Evolutionary conservation across 2,113 vertebrate genomes (phyloP), one percentile per base, ranked within the genome.

Genomic region (Amphiprion ocellaris): DNA sequence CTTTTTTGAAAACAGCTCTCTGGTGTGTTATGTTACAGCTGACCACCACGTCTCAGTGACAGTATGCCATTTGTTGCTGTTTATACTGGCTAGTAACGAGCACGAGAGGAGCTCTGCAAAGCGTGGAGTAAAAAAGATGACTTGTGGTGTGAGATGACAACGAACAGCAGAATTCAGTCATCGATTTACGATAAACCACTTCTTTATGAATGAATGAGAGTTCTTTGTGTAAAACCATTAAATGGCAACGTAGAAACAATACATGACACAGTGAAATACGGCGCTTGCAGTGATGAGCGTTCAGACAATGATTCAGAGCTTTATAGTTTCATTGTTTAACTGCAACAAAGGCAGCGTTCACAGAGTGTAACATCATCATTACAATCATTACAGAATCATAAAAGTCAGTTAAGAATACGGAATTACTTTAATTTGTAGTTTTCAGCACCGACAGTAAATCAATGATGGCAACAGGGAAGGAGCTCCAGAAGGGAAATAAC

Each of bases 31-130:
- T 55, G 53, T 89, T 80, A 82, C 63, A 54, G 69, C 58, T 73
- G 63, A 72, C 77, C 82, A 75, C 81, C 78, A 67, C 64, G 70
- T 79, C 56, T 66, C 73, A 86, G 76, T 75, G 83, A 92, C 75
- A 83, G 77, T 69, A 53, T 81, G 75, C 23, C 77, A 78, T 78
- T 87, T 86, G 59, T 73, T 77, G 63, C 79, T 82, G 77, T 92
- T 93, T 81, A 82, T 75, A 76, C 65, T 90, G 91, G 87, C 87
- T 37, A 16, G 23, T 47, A 68, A 83, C 47, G 39, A 87, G 59
- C 68, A 79, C 0, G 41, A 69, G 79, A 86, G 80, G 46, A 62
- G 62, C 76, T 53, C 54, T 10, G 76, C 19, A 44, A 74, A 85
- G 33, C 15, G 12, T 16, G 14, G 21, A 39, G 54, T 11, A 30